A percentile compares a stretch with the other conserved stretches of the same genome.
Conservation (phyloP, 2,888 invertebrate species). For the Dendrolimus houi region DNA sequence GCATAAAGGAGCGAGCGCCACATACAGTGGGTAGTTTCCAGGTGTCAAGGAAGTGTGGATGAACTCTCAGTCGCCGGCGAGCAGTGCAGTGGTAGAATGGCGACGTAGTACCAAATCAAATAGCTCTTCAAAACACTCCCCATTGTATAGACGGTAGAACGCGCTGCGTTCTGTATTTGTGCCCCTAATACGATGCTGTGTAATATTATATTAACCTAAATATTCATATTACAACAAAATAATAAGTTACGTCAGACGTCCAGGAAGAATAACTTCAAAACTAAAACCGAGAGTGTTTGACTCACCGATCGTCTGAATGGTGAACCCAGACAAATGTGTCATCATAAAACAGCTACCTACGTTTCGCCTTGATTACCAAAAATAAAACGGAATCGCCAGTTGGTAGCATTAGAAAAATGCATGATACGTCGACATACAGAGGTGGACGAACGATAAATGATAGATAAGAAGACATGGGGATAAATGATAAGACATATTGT, state of each 20-base stretch:
- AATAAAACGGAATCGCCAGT: constrained; percentile 8
- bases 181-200: too few relatives aligned
- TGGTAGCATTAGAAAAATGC: background rate
- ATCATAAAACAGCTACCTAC: constrained; percentile 22
- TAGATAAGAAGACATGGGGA: background rate
- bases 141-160: too few relatives aligned
- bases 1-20: too few relatives aligned
- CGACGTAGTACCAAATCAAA: too few relatives aligned
- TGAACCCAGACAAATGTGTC: constrained; percentile 10
- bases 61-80: too few relatives aligned
- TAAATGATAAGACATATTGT: background rate
- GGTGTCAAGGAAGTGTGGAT: too few relatives aligned
- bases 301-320: constrained; percentile 1
- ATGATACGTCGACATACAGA: background rate
- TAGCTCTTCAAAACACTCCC: too few relatives aligned
- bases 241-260: background rate
- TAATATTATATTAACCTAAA: too few relatives aligned
- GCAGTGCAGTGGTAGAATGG: too few relatives aligned
- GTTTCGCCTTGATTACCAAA: constrained; percentile 16
- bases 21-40: too few relatives aligned
- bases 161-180: too few relatives aligned
- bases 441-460: background rate
- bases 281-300: constrained; percentile 5
- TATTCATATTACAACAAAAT: background rate
- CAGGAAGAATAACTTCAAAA: background rate